Evolutionary conservation across 1,140 invertebrate species (phyloP), one percentile per base, ranked within the genome.

Genomic region (Cecropterus lyciades): DNA sequence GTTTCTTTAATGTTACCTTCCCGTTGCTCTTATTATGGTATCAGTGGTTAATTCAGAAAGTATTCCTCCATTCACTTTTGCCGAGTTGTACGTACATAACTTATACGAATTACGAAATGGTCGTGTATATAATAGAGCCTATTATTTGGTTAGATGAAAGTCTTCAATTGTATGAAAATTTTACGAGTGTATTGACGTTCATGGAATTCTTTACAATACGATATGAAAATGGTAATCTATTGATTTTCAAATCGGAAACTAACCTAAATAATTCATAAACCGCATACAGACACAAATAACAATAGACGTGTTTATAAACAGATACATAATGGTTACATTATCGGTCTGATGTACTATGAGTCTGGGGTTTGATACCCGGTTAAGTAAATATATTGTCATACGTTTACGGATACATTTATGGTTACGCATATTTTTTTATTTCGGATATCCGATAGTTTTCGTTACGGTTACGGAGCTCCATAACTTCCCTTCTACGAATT

Each of bases 271-370:
- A 57, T 45, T 43, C 42, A 33, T 37, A 37, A 0, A 16, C 37
- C 9, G 56, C 13, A 17, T 48, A 43, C 33, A 48, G 24, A 37
- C 14, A 65, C 17, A 62, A 27, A 49, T 70, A 72, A 79, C 74
- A 80, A 84, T 74, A 66, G 57, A 63, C 37, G 63, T 56, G 24
- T 66, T 70, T 30, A 7, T 30, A 64, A 80, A 84, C 51, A 69
- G 74, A 70, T 64, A 67, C n/a, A 89, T 80, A 87, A 84, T 89
- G 77, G 69, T 37, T 10, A 10, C 33, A 0, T 11, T 37, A 37
- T 4, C 11, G 33, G 33, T 37, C 10, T 37, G 33, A 37, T 37
- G 33, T 1, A 37, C n/a, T n/a, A 37, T 0, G 30, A 33, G 33
- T 37, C 7, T 3, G 1, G 11, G 11, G 33, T 37, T 37, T 7